A percentile compares a stretch with the other conserved stretches of the same genome.
phyloP scores from a whole-genome alignment of 2,113 vertebrate genomes.

The Eretmodus cyanostictus region DNA sequence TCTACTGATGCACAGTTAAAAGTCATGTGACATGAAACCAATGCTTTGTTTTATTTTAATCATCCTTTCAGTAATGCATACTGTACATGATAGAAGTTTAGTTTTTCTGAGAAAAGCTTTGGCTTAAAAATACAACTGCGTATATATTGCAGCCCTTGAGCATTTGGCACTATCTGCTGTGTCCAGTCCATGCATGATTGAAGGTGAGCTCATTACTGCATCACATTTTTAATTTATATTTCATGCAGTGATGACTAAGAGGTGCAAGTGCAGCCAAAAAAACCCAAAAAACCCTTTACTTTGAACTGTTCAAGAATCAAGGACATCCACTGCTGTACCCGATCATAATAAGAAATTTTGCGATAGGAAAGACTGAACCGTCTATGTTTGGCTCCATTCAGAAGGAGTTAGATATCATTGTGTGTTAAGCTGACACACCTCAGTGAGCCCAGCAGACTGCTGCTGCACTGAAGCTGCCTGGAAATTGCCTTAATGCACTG shows the following conservation, averaged over 20 bases:
- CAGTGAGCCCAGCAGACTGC: constrained; percentile 28
- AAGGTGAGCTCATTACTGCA: background rate
- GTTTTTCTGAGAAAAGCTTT: background rate
- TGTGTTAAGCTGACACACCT: constrained; percentile 35
- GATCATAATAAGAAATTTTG: background rate
- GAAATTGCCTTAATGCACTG: background rate
- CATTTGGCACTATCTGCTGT: background rate
- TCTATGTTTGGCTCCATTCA: background rate
- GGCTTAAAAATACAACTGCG: background rate
- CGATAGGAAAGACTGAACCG: background rate
- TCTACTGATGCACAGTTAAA: background rate
- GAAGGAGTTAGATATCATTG: constrained; percentile 11
- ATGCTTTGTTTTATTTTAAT: background rate
- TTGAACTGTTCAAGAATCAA: background rate
- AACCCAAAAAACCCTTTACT: fast-evolving
- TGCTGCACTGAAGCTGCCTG: constrained; percentile 14
- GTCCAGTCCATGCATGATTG: background rate
- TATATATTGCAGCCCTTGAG: background rate
- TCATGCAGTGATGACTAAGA: background rate
- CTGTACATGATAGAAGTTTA: background rate
- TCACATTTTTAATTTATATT: background rate
- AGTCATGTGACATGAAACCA: background rate
- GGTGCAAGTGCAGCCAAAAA: background rate
- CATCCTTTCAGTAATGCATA: background rate
- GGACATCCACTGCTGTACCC: background rate